Conservation (phyloP, 53 echinoderm and acorn worm genomes). For the Henricia sp. region DNA sequence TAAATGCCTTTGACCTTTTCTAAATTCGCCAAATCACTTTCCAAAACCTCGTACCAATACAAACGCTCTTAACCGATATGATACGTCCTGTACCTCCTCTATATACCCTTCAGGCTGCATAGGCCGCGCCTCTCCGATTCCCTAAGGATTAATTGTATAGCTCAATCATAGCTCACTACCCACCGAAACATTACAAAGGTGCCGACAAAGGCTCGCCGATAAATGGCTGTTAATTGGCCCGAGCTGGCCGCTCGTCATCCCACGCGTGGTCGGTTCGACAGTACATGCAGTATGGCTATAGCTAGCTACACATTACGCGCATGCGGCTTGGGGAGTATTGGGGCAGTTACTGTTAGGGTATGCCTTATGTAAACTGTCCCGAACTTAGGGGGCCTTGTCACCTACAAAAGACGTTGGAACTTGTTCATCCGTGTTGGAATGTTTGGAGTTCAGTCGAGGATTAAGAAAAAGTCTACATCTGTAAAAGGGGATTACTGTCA, state of each 20-base stretch:
- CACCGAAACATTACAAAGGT: slow-evolving; percentile 35
- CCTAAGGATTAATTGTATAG: slow-evolving; percentile 63
- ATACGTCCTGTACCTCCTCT: no score
- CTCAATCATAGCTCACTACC: slow-evolving; percentile 54
- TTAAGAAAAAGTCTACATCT: no score
- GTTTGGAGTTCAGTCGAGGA: no score
- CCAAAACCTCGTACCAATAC: no score
- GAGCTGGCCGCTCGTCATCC: slow-evolving; percentile 45
- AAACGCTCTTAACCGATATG: no score
- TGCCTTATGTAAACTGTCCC: slow-evolving; percentile 41
- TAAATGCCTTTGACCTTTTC: no score
- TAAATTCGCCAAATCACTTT: no score
- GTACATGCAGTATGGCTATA: neutral
- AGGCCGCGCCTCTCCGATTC: slow-evolving; percentile 22
- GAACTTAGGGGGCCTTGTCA: slow-evolving; percentile 33
- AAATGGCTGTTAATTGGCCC: slow-evolving; percentile 66
- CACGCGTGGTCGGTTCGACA: slow-evolving; percentile 29
- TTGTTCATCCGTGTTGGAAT: no score
- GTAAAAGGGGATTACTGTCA: no score
- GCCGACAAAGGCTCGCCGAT: slow-evolving; percentile 72
- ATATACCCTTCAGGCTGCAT: no score
- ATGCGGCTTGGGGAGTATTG: neutral
- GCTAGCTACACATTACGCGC: neutral
- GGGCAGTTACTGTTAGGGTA: no score
- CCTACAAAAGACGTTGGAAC: neutral